Conservation (phyloP, 2,797 vertebrate genomes). For the Todus mexicanus region DNA sequence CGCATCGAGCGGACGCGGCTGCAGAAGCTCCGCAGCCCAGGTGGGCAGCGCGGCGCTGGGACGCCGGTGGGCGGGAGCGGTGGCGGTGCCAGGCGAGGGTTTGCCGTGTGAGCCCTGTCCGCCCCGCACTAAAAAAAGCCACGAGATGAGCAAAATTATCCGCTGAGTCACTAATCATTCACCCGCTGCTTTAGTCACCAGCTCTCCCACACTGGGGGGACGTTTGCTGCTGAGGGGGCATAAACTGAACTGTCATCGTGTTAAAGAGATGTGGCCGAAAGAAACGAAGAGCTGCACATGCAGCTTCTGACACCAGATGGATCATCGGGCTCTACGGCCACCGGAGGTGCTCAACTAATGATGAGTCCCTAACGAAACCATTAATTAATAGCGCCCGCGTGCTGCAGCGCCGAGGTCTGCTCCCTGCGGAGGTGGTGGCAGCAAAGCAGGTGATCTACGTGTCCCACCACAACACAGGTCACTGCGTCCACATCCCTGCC, state of each 20-base stretch:
- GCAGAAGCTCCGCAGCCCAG: not conserved
- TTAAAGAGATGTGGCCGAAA: not conserved
- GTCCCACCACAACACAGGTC: not conserved
- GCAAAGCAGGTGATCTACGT: not conserved
- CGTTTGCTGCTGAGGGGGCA: conserved; percentile 44
- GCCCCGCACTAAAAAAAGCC: conserved; percentile 33
- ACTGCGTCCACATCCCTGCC: not conserved
- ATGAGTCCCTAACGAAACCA: not conserved
- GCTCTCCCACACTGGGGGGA: conserved; percentile 26
- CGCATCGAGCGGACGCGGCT: rapidly evolving
- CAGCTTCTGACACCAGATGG: not conserved
- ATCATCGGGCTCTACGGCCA: not conserved
- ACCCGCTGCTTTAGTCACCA: conserved; percentile 49
- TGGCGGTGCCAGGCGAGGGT: not conserved
- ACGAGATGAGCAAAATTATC: conserved; percentile 45
- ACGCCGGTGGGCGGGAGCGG: not conserved
- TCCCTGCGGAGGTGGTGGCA: not conserved
- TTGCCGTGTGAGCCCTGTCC: not conserved
- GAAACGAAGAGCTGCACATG: rapidly evolving
- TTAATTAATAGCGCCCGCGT: not conserved
- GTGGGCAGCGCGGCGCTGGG: not conserved
- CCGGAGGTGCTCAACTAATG: conserved; percentile 12
- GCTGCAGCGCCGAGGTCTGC: not conserved
- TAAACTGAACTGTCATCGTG: not conserved
- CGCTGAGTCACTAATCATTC: conserved; percentile 64